Conservation (phyloP, 2,113 vertebrate species). For the Promerops cafer region DNA sequence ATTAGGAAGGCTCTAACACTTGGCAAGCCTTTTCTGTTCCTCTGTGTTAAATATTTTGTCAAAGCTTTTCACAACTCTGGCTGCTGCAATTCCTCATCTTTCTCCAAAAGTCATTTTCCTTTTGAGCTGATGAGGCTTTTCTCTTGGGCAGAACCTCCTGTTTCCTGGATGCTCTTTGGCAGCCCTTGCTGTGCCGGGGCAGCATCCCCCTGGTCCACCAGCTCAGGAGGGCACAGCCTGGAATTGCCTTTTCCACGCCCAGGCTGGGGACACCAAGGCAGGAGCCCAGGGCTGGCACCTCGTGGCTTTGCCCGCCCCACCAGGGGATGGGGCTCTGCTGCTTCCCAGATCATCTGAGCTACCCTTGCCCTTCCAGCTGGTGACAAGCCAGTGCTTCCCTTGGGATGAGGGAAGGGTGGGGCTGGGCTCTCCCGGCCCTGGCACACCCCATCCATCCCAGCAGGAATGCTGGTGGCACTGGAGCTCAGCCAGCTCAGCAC, state of each 20-base stretch:
- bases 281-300: not conserved
- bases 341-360: not conserved
- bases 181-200: fast-evolving
- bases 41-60: not conserved
- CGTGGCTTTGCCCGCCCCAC: fast-evolving
- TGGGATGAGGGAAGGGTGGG: not conserved
- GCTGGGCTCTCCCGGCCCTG: not conserved
- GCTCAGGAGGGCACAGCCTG: not conserved
- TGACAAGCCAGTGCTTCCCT: not conserved
- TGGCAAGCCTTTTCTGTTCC: not conserved
- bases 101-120: not conserved
- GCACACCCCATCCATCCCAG: not conserved
- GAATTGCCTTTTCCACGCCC: not conserved
- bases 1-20: not conserved
- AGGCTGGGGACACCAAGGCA: not conserved
- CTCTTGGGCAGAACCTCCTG: not conserved
- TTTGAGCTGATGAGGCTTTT: not conserved
- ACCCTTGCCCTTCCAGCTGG: not conserved
- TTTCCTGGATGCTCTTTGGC: not conserved
- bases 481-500: not conserved
- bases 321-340: not conserved
- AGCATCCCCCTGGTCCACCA: fast-evolving
- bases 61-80: slow-evolving; percentile 13
- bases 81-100: not conserved
- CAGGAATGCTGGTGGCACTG: not conserved